Evolutionary conservation across 2,113 vertebrate genomes (phyloP).

Genomic region (Alethe castanea): DNA sequence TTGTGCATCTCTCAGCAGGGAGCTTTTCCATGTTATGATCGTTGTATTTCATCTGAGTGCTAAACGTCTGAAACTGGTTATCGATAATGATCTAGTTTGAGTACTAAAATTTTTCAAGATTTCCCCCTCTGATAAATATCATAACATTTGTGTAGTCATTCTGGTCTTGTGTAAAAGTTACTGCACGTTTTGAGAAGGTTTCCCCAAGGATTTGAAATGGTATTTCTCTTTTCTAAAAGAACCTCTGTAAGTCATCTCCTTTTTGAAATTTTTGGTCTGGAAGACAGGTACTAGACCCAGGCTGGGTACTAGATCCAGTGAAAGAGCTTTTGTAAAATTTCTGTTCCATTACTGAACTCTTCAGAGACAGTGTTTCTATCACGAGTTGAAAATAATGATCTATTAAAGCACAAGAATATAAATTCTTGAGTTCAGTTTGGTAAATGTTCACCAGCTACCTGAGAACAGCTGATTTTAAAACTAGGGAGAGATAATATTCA

Average conservation of each 20-base stretch:
- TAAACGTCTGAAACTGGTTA: background rate
- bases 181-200: background rate
- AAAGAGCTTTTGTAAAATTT: background rate
- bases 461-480: background rate
- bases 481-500: background rate
- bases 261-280: background rate
- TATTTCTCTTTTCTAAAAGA: background rate
- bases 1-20: background rate
- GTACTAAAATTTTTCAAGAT: background rate
- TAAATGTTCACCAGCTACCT: background rate
- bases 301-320: background rate
- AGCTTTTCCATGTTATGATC: background rate
- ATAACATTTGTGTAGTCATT: background rate
- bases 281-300: background rate
- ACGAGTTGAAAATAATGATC: background rate
- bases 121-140: background rate
- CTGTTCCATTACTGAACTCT: background rate
- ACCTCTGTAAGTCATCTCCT: rapidly evolving
- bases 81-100: background rate
- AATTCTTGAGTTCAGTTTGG: background rate
- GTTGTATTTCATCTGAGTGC: background rate
- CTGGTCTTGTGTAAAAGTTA: background rate
- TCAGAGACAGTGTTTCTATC: background rate
- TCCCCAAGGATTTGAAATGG: background rate
- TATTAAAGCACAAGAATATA: background rate